Percentiles rank a stretch among this genome's conserved stretches.
phyloP scores from a whole-genome alignment of 1,140 invertebrate genomes.

The Euwallacea similis region DNA sequence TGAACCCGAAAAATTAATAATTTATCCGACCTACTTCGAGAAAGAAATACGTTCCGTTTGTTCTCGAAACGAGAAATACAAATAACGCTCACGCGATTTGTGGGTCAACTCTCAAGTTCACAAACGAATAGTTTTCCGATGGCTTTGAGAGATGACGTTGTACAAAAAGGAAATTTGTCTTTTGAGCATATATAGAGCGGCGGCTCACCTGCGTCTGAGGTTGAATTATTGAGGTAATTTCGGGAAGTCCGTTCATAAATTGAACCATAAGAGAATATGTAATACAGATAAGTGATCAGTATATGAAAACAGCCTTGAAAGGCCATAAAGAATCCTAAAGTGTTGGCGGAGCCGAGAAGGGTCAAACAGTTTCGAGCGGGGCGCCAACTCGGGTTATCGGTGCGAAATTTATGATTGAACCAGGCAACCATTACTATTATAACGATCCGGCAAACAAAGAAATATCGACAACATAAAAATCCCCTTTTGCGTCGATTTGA shows the following conservation, averaged over 20 bases:
- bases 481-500: conserved; percentile 7
- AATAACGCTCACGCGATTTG: too few relatives aligned
- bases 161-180: too few relatives aligned
- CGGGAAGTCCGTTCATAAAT: neutral
- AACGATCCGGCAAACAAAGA: conserved; percentile 35
- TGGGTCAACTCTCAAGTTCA: too few relatives aligned
- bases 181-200: too few relatives aligned
- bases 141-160: too few relatives aligned
- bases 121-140: too few relatives aligned
- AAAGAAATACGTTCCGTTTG: too few relatives aligned
- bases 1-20: too few relatives aligned
- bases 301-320: conserved; percentile 27
- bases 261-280: neutral
- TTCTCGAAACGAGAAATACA: too few relatives aligned
- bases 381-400: conserved; percentile 26
- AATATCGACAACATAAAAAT: conserved; percentile 20
- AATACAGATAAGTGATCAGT: conserved; percentile 2
- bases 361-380: conserved; percentile 26
- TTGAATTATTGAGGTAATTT: too few relatives aligned
- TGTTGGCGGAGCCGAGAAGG: conserved; percentile 13
- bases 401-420: conserved; percentile 34
- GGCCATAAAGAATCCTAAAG: conserved; percentile 30
- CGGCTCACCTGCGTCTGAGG: too few relatives aligned
- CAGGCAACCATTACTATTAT: conserved; percentile 35
- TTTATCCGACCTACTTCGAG: too few relatives aligned